Base-by-base conservation (phyloP, 2,888 invertebrate species). In the Volucella bombylans region DNA sequence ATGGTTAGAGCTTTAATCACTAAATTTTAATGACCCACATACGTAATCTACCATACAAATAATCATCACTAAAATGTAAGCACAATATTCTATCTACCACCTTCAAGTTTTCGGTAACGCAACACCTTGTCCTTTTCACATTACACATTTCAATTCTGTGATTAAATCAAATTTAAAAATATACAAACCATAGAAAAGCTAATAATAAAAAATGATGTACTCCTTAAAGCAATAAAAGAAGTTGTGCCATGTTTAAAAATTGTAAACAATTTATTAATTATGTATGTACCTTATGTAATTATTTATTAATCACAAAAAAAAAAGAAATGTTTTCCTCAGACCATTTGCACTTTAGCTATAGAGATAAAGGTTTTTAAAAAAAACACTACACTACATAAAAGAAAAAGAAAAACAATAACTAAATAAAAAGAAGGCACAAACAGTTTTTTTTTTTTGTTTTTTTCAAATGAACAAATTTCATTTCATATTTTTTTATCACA, bases 401-500 rank as follows among this genome's bases (percentile, higher is more conserved):
- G 18, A 59, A 62, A 55, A 64, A 47, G n/a, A 78, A 49, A 50
- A 65, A 38, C n/a, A 31, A 52, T 52, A 57, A 59, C 49, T 38
- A 47, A 65, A 41, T 23, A 23, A n/a, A 78, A 78, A 68, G 49
- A 83, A 83, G 83, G 83, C 83, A 79, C 83, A 65, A 67, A 73
- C 64, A 65, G 52, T 18, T 45, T 41, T 47, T 68, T 55, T n/a
- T 57, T 14, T 15, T 49, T 50, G 31, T 31, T 31, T 31, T 31
- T 6, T 72, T 41, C 3, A 61, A 52, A 18, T 72, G 14, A 52
- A 71, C 59, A 59, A 39, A 72, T 64, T 18, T 55, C 39, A 47
- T 85, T 80, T 79, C 43, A 55, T 67, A 64, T 68, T 50, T 54
- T 14, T 61, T 71, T 82, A 82, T 82, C 82, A 78, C 82, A 82